Evolutionary conservation across 2,888 invertebrate species (phyloP).

Genomic region (Odontothrips loti): DNA sequence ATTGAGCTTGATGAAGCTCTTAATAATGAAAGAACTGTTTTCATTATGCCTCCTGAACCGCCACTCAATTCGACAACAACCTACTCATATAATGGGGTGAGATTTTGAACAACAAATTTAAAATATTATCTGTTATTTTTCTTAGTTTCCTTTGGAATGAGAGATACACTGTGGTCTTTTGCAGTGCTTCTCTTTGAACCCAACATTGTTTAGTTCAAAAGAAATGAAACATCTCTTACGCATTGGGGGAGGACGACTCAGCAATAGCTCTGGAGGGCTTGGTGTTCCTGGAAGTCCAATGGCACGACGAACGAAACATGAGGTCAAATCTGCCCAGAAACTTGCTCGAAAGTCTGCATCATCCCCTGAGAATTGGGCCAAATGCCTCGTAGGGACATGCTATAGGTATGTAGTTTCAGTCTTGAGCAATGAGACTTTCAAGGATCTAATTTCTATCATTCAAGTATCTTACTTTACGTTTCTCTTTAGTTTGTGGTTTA

Average conservation of each 20-base stretch:
- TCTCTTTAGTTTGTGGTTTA: conserved; percentile 76
- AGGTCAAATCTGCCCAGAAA: conserved; percentile 87
- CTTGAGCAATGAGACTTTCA: not conserved
- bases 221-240: conserved; percentile 41
- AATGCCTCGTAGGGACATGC: conserved; percentile 80
- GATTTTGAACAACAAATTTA: not conserved
- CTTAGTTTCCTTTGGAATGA: not conserved
- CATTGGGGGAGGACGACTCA: conserved; percentile 36
- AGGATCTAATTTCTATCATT: conserved; percentile 15
- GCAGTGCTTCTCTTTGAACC: conserved; percentile 45
- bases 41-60: conserved; percentile 89
- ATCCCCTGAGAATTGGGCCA: conserved; percentile 87
- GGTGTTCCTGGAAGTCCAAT: conserved; percentile 75
- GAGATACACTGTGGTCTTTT: conserved; percentile 37
- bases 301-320: conserved; percentile 90
- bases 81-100: conserved; percentile 42
- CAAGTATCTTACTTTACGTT: conserved; percentile 11
- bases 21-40: conserved; percentile 85
- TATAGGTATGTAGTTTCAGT: conserved; percentile 54
- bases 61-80: conserved; percentile 43
- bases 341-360: conserved; percentile 57
- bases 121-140: not conserved
- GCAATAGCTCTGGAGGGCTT: conserved; percentile 33
- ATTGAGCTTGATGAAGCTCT: conserved; percentile 78
- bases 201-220: conserved; percentile 46